Evolutionary conservation across 2,113 vertebrate species (phyloP), one percentile per base, ranked within the genome.

Genomic region (Colinus virginianus): DNA sequence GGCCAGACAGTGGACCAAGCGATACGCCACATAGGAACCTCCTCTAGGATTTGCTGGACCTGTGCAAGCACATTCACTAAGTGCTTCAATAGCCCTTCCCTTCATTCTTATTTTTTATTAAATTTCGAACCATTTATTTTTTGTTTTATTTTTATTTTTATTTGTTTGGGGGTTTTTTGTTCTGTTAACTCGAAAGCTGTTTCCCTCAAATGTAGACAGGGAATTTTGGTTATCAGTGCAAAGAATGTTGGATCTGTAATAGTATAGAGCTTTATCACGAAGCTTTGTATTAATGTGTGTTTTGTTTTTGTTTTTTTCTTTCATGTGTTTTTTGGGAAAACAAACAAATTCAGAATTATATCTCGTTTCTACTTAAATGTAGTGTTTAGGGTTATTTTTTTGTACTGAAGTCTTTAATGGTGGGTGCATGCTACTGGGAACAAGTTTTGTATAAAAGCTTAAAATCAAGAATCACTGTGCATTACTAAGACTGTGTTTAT

Each of bases 61-160:
- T 98, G 98, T 98, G 98, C 98, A 98, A 99, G 99, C 99, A 99
- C 99, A 99, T 97, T 99, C 99, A 99, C 98, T 97, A 98, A 99
- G 98, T 99, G 98, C 99, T 98, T 98, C 98, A 90, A 96, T 98
- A 98, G 97, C 97, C 97, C 98, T 96, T 81, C 96, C 97, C 96
- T 95, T 96, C 93, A 90, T 97, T 94, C 97, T 96, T 97, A 96
- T 97, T 98, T 98, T 97, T 97, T 97, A 97, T 97, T 97, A 94
- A 89, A 94, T 87, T 97, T 98, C 97, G 97, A 98, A 98, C 96
- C 95, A 96, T 98, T 98, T 88, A 75, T 93, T 94, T 94, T 95
- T 84, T 77, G 86, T 61, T 87, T 76, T 83, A 30, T 71, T 90
- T 92, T 95, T 86, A 86, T 94, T 92, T 87, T 93, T 61, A 87